Percentiles rank a stretch among this genome's conserved stretches.
These are phyloP conservation scores for Anoncus sp. DNA, from an alignment of 2,888 invertebrate genomes.

Conservation along the genomic window DNA sequence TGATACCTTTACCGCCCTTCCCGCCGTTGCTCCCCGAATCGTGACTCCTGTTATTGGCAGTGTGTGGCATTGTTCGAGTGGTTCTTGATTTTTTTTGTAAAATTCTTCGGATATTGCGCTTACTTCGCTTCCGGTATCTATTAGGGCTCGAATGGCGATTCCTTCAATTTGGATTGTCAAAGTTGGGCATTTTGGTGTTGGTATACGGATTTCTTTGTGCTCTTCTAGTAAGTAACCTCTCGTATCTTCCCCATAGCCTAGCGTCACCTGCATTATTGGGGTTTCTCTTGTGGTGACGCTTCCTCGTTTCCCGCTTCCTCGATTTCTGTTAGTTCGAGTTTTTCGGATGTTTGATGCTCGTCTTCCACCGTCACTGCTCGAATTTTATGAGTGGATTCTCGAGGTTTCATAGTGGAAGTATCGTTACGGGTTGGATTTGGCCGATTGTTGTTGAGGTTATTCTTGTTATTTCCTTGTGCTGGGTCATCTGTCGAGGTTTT, in stretches of 20 bases:
- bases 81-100: neutral
- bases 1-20: neutral
- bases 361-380: neutral
- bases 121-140: slow-evolving; percentile 2
- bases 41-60: neutral
- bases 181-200: neutral
- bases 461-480: neutral
- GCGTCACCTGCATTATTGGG: slow-evolving; percentile 23
- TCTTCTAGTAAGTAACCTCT: neutral
- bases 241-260: slow-evolving; percentile 6
- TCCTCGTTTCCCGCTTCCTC: slow-evolving; percentile 11
- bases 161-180: neutral
- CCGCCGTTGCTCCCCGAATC: neutral
- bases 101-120: neutral
- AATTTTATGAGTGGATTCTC: neutral
- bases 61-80: neutral
- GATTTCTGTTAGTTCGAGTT: neutral
- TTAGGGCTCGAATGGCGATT: neutral
- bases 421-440: too few relatives aligned
- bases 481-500: neutral
- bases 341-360: neutral
- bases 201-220: neutral
- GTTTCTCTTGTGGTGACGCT: neutral
- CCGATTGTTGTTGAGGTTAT: neutral
- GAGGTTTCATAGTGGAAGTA: too few relatives aligned